Evolutionary conservation across 2,113 vertebrate species (phyloP).

Genomic region (Turnix velox): DNA sequence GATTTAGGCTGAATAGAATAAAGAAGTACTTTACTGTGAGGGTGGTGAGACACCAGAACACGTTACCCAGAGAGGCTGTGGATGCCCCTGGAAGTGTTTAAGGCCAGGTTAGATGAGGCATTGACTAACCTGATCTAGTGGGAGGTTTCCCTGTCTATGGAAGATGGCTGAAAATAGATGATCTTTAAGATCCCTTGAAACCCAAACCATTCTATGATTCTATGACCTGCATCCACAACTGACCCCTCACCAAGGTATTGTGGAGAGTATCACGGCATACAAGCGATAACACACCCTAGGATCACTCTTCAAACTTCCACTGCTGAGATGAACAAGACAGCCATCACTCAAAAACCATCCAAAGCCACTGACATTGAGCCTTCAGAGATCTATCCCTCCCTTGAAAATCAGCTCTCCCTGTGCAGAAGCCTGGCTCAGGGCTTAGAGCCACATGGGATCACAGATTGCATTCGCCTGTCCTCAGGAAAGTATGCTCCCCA

Average conservation of each 20-base stretch:
- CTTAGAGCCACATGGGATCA: background rate
- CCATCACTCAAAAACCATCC: rapidly evolving
- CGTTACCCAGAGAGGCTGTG: no score
- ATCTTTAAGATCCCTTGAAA: no score
- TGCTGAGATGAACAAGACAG: background rate
- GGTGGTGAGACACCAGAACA: no score
- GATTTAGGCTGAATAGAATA: no score
- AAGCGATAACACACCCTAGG: background rate
- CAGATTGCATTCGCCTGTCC: background rate
- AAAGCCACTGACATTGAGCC: background rate
- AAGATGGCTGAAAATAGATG: no score
- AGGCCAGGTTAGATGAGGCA: no score
- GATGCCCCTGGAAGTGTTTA: no score
- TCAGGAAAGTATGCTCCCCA: rapidly evolving
- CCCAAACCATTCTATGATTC: no score
- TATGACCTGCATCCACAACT: background rate
- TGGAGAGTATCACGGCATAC: background rate
- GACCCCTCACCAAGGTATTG: rapidly evolving
- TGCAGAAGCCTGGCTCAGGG: background rate
- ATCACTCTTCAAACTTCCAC: background rate
- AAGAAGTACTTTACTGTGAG: no score
- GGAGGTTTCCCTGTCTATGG: no score
- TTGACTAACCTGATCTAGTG: no score
- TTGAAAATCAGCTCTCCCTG: background rate
- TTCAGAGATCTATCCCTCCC: background rate